A percentile compares a stretch with the other conserved stretches of the same genome.
Conservation (phyloP, 2,888 invertebrate genomes). For the Mimas tiliae region DNA sequence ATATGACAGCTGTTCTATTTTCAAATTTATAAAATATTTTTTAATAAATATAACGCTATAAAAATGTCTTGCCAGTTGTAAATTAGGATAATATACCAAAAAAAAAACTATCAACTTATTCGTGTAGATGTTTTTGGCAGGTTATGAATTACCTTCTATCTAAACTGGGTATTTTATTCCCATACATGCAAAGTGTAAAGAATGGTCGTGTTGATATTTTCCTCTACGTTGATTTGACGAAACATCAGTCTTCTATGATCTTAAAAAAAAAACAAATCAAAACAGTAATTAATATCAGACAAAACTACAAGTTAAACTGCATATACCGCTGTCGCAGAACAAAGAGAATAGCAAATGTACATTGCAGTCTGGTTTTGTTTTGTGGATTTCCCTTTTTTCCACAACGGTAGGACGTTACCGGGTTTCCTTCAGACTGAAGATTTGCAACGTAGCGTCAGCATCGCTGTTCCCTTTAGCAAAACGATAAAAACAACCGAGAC, state of each 20-base stretch:
- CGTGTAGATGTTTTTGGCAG: too few relatives aligned
- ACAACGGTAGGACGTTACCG: conserved; percentile 27
- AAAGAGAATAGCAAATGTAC: conserved; percentile 21
- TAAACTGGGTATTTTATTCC: too few relatives aligned
- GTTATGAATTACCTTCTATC: too few relatives aligned
- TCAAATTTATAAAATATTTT: background rate
- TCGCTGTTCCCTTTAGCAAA: conserved; percentile 14
- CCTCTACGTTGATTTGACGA: too few relatives aligned
- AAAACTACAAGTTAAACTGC: conserved; percentile 21
- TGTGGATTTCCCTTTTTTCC: conserved; percentile 39
- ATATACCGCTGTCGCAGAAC: conserved; percentile 22
- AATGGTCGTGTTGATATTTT: too few relatives aligned
- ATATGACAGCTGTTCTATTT: conserved; percentile 3
- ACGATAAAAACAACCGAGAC: background rate
- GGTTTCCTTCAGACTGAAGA: conserved; percentile 27
- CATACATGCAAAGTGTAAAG: too few relatives aligned
- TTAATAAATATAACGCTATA: background rate
- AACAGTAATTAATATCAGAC: background rate
- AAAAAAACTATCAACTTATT: too few relatives aligned
- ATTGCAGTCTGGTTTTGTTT: conserved; percentile 36
- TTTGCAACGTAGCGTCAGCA: conserved; percentile 23
- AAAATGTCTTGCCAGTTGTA: too few relatives aligned
- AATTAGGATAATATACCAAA: too few relatives aligned
- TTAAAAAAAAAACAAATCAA: background rate
- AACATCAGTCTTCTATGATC: too few relatives aligned